Percentiles rank a stretch among this genome's conserved stretches.
These are phyloP conservation scores for Drosophila truncata DNA, from an alignment of 1,140 invertebrate species.

Conservation along the genomic window DNA sequence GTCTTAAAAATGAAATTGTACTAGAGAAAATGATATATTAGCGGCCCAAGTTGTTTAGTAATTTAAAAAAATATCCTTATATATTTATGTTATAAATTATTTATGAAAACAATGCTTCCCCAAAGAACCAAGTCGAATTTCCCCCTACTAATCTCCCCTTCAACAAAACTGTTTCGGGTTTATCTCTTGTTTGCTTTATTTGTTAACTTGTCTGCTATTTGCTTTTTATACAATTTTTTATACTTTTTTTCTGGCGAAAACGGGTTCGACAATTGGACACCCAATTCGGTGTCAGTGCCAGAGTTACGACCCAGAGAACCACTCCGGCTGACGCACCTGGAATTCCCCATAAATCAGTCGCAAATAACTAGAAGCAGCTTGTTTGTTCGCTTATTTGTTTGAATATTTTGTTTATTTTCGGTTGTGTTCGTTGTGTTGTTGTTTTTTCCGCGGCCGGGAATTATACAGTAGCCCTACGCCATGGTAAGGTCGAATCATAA, in stretches of 20 bases:
- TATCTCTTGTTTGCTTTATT: conserved; percentile 31
- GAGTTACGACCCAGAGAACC: conserved; percentile 26
- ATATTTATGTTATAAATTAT: background rate
- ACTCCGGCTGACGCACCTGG: conserved; percentile 71
- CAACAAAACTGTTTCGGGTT: conserved; percentile 6
- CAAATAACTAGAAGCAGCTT: conserved; percentile 78
- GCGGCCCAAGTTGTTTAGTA: background rate
- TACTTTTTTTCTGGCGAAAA: conserved; percentile 57
- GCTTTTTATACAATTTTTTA: conserved; percentile 49
- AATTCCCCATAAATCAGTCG: conserved; percentile 82
- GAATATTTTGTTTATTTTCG: conserved; percentile 56
- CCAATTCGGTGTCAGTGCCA: conserved; percentile 35
- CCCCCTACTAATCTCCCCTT: conserved; percentile 7
- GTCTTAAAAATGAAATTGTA: background rate
- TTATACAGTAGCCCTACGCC: conserved; percentile 73
- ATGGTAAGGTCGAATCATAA: conserved; percentile 32
- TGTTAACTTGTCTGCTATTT: conserved; percentile 55
- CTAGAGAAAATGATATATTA: too few relatives aligned
- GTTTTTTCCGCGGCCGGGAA: conserved; percentile 35
- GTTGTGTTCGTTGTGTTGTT: conserved; percentile 10
- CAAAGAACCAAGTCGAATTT: conserved; percentile 1
- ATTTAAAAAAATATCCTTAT: background rate
- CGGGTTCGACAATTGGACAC: conserved; percentile 43
- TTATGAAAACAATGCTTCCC: background rate
- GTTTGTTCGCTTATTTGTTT: conserved; percentile 73